Conservation (phyloP, 2,113 vertebrate genomes). For the Vombatus ursinus region DNA sequence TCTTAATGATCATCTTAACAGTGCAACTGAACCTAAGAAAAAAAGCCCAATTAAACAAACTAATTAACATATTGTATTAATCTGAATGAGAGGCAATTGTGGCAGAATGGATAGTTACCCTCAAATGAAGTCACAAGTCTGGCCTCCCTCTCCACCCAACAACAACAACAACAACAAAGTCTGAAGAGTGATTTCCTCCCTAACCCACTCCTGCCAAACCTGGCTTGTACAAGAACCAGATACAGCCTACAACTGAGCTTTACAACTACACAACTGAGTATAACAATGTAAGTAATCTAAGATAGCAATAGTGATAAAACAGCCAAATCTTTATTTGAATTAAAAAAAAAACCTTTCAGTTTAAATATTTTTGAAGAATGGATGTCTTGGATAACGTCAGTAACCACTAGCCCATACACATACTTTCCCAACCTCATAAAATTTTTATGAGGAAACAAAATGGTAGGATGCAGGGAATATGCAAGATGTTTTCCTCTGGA, state of each 20-base stretch:
- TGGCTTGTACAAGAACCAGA: neutral
- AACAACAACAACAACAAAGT: neutral
- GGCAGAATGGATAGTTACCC: neutral
- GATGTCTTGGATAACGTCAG: neutral
- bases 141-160: neutral
- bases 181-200: neutral
- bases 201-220: neutral
- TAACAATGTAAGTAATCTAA: neutral
- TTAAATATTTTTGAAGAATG: neutral
- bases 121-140: neutral
- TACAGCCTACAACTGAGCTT: neutral
- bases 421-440: neutral
- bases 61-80: neutral
- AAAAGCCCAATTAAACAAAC: neutral
- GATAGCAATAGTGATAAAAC: neutral
- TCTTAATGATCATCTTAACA: neutral
- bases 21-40: neutral
- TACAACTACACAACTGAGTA: too few relatives aligned
- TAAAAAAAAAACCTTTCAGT: neutral
- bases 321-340: neutral
- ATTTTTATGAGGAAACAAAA: neutral
- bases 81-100: neutral
- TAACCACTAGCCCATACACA: neutral
- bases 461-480: neutral
- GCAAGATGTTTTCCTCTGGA: neutral